Percentiles rank a stretch among this genome's conserved stretches.
These are phyloP conservation scores for Bruchidius siliquastri DNA, from an alignment of 2,888 invertebrate genomes.

Conservation along the genomic window DNA sequence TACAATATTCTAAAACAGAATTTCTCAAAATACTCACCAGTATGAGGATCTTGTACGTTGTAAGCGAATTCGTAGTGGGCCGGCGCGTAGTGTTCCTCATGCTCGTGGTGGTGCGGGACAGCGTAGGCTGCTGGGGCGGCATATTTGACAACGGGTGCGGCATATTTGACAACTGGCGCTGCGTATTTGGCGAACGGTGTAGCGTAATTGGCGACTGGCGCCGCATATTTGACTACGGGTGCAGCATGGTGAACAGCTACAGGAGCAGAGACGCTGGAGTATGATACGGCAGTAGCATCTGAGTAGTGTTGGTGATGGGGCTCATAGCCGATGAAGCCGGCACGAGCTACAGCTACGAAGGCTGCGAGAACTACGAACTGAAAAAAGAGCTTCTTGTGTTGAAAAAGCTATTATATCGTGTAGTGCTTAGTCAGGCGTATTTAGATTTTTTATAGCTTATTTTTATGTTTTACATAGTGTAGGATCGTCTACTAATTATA, in stretches of 20 bases:
- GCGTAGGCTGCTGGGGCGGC: constrained; percentile 17
- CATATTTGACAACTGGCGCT: constrained; percentile 12
- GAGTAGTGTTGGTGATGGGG: constrained; percentile 9
- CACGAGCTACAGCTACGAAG: constrained; percentile 28
- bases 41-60: constrained; percentile 33
- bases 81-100: constrained; percentile 27
- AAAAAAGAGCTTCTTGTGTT: constrained; percentile 12
- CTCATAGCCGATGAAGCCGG: constrained; percentile 18
- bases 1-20: too few relatives aligned
- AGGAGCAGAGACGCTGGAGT: constrained; percentile 17
- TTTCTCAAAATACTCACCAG: constrained; percentile 20
- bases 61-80: constrained; percentile 34
- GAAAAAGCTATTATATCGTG: too few relatives aligned
- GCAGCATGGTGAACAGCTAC: constrained; percentile 10
- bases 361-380: constrained; percentile 33
- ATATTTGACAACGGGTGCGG: constrained; percentile 16
- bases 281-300: constrained; percentile 32
- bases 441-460: too few relatives aligned
- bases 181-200: constrained; percentile 20
- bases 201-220: constrained; percentile 12
- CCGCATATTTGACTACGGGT: constrained; percentile 17
- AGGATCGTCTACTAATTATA: too few relatives aligned
- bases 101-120: constrained; percentile 19
- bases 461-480: too few relatives aligned
- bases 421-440: too few relatives aligned